Evolutionary conservation across 2,113 vertebrate species (phyloP), one percentile per base, ranked within the genome.

Genomic region (Illadopsis cleaveri): DNA sequence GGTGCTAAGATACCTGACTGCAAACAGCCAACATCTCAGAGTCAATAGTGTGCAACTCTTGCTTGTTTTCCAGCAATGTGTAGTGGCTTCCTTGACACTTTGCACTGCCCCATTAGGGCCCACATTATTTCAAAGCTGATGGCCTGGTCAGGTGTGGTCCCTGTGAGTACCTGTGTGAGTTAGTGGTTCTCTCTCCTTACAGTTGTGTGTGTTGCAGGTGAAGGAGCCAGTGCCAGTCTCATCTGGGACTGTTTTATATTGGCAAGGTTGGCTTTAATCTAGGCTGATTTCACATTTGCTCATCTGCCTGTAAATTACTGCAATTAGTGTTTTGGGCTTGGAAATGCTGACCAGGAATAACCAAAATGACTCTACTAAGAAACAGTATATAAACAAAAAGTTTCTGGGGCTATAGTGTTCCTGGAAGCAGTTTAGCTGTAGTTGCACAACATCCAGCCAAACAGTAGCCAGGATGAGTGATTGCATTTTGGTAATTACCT

Each of bases 21-120:
- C 28, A 12, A 3, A 3, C 21, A 75, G 35, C n/a, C 17, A 0
- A 11, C 64, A 30, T 27, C 60, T 94, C 38, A 23, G 37, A 45
- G 10, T 80, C n/a, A 51, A 25, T 69, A 69, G 15, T 37, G 40
- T 83, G 35, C 44, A 60, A 10, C 48, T 73, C 45, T 28, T 77
- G 17, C 0, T 0, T 44, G 45, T 53, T 94, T 82, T 30, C n/a
- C 44, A 68, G 35, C 24, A 9, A 31, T 28, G 30, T 37, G 4
- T 31, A 50, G 33, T 37, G 48, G 44, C 31, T 69, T 80, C 51
- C 48, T 30, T 38, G 21, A 11, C 64, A 11, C 20, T 76, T 75
- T 68, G 38, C 85, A 38, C 33, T 13, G 4, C 15, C 6, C 3
- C 0, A 1, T 25, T 25, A 4, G 17, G 33, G 16, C 60, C 31